Evolutionary conservation across 2,888 invertebrate genomes (phyloP), one percentile per base, ranked within the genome.

Genomic region (Sarcophaga subvicina): DNA sequence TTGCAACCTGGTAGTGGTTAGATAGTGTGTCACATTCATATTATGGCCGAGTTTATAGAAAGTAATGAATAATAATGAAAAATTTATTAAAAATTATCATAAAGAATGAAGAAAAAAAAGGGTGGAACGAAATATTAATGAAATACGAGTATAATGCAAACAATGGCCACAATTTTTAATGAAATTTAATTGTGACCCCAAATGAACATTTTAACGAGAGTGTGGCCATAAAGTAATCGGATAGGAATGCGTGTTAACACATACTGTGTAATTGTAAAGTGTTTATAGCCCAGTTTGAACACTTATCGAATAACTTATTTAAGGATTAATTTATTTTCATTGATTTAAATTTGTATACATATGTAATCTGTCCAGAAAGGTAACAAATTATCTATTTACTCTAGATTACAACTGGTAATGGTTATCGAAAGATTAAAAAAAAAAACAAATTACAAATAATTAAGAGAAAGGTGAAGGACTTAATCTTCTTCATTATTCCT

Each of bases 111-210:
- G 12, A 59, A 71, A 12, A 20, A 59, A 14, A 71, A 27, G 37
- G 3, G 22, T 47, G 20, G 8, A n/a, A 54, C 8, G 54, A 62
- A 49, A 63, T 54, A 12, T 62, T 75, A 10, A 67, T 49, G 62
- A 22, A 69, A 63, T 63, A 20, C 20, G 20, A 20, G 20, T 20
- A 22, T 12, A 49, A 75, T 69, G 22, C 12, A 49, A 37, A 70
- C 69, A 63, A 54, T 60, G 12, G 70, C 10, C 45, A 71, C 22
- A 66, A 70, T 12, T 14, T 75, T 80, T 62, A 79, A 75, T 82
- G 69, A 75, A 81, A 82, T 78, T 79, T 25, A 78, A 81, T 73
- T 81, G 70, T 77, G 72, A 77, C 67, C 14, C 69, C 25, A 72
- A 78, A 85, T 85, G 77, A 85, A 69, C 81, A 73, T 66, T 64